Evolutionary conservation across 2,113 vertebrate genomes (phyloP).

Genomic region (Tyto alba): DNA sequence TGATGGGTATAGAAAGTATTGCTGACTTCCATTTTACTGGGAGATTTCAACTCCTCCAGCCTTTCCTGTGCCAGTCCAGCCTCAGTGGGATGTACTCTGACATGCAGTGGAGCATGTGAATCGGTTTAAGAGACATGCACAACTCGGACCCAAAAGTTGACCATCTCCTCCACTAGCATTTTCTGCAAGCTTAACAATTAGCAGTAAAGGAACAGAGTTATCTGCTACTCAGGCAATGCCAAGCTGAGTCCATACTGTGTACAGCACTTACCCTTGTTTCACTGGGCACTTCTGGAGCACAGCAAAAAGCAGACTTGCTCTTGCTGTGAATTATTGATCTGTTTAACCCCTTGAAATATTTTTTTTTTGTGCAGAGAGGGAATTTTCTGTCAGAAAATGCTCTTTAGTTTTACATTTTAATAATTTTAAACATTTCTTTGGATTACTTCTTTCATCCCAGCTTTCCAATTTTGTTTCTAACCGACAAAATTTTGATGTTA

Average conservation of each 20-base stretch:
- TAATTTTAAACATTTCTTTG: not conserved
- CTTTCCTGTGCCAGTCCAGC: not conserved
- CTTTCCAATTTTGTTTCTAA: not conserved
- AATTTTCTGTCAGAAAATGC: not conserved
- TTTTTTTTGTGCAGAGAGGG: rapidly evolving
- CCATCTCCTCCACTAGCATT: not conserved
- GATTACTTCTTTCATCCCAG: not conserved
- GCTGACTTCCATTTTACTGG: rapidly evolving
- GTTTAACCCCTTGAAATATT: not conserved
- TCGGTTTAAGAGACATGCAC: not conserved
- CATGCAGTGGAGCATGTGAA: not conserved
- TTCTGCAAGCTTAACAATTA: not conserved
- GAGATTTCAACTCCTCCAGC: not conserved
- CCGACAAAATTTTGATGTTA: not conserved
- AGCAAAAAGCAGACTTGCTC: not conserved
- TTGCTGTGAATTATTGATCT: not conserved
- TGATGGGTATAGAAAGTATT: not conserved
- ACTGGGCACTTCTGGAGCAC: not conserved
- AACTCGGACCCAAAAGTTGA: not conserved
- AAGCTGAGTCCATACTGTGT: rapidly evolving
- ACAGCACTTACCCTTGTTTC: not conserved
- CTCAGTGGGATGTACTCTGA: rapidly evolving
- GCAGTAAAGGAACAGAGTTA: not conserved
- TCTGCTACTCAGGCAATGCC: too few species aligned
- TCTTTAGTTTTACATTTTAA: not conserved